These are phyloP conservation scores for Nasonia giraulti DNA, from an alignment of 1,140 invertebrate genomes.

Conservation along the genomic window DNA sequence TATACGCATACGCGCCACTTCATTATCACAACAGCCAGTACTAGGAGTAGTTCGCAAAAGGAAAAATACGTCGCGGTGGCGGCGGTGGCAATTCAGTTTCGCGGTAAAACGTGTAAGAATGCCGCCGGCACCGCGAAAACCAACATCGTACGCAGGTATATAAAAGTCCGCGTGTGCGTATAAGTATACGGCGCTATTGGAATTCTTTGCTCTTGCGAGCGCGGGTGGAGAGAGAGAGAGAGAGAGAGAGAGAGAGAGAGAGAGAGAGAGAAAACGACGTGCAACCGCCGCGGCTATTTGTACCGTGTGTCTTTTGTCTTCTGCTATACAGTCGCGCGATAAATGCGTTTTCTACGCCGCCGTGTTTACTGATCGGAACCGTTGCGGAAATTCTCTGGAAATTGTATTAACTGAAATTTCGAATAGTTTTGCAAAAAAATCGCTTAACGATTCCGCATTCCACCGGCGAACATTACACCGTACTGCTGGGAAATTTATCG, in stretches of 20 bases:
- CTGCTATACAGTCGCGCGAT: neutral
- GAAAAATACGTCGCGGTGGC: neutral
- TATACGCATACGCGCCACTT: neutral
- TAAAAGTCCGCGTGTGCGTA: neutral
- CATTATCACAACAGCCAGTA: neutral
- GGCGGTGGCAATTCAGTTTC: slow-evolving; percentile 32
- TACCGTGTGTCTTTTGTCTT: neutral
- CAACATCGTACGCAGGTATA: slow-evolving; percentile 1
- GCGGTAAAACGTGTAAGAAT: slow-evolving; percentile 40
- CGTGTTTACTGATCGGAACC: neutral
- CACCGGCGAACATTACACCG: too few species aligned
- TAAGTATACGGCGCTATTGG: slow-evolving; percentile 38
- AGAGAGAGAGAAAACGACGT: neutral
- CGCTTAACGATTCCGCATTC: too few species aligned
- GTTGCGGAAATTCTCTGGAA: too few species aligned
- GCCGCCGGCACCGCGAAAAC: slow-evolving; percentile 11
- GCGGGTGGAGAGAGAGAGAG: neutral
- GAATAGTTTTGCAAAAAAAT: neutral
- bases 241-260: neutral
- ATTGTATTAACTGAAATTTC: neutral
- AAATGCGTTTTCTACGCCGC: neutral
- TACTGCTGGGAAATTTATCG: slow-evolving; percentile 15
- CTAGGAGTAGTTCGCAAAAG: neutral
- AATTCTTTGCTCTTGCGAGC: slow-evolving; percentile 31
- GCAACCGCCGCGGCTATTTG: neutral